Conservation (phyloP, 2,113 vertebrate species). For the Pitta sordida region DNA sequence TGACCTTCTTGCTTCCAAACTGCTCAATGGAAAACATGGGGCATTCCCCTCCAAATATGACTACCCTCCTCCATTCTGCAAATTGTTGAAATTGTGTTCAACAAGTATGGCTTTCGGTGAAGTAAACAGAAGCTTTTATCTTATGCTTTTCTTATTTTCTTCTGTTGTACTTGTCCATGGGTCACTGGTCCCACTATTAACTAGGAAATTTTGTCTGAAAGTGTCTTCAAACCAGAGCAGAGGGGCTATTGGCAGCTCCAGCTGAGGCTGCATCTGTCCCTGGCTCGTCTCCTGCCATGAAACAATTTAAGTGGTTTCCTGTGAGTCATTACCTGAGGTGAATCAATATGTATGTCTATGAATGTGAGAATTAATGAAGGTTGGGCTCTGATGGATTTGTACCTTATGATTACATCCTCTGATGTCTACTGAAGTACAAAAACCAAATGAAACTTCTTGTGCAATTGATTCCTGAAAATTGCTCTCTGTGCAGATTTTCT, state of each 20-base stretch:
- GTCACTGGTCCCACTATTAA: not conserved
- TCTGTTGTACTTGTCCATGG: not conserved
- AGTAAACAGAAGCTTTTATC: not conserved
- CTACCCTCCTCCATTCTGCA: not conserved
- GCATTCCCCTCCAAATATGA: not conserved
- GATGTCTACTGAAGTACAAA: not conserved
- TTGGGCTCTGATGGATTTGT: slow-evolving; percentile 16
- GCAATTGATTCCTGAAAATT: not conserved
- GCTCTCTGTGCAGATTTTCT: not conserved
- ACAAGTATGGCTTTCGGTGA: not conserved
- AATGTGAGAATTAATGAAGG: slow-evolving; percentile 24
- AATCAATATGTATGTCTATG: not conserved
- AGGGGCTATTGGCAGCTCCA: not conserved
- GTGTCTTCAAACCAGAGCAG: not conserved
- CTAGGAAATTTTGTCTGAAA: not conserved
- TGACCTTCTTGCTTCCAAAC: not conserved
- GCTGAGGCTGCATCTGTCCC: not conserved
- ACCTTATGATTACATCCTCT: not conserved
- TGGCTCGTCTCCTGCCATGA: not conserved
- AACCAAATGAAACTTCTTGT: not conserved
- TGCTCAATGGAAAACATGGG: not conserved
- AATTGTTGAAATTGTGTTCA: not conserved
- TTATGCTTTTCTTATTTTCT: not conserved
- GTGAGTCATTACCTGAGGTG: not conserved
- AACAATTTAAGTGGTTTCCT: slow-evolving; percentile 14